phyloP scores from a whole-genome alignment of 2,888 invertebrate genomes.

The Zhengitettix transpicula region DNA sequence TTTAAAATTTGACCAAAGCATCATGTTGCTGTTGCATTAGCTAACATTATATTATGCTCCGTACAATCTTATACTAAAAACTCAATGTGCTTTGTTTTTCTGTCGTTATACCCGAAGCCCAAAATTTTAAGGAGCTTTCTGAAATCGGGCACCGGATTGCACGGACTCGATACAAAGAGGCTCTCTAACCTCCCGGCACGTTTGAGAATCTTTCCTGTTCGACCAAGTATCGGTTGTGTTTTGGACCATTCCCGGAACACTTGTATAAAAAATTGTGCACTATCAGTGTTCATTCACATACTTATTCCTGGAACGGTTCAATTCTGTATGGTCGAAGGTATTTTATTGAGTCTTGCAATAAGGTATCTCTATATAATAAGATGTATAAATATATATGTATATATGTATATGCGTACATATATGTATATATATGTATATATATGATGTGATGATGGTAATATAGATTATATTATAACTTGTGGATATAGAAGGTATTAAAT shows the following conservation, averaged over 20 bases:
- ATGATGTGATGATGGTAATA: slow-evolving; percentile 12
- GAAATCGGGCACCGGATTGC: slow-evolving; percentile 6
- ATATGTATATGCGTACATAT: too few species aligned
- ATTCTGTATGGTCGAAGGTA: slow-evolving; percentile 5
- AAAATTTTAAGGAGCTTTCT: not conserved
- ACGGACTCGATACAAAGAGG: slow-evolving; percentile 8
- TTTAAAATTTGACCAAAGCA: slow-evolving; percentile 15
- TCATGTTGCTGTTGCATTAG: slow-evolving; percentile 15
- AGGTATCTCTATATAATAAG: slow-evolving; percentile 10
- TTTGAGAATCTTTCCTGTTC: not conserved
- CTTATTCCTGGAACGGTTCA: slow-evolving; percentile 11
- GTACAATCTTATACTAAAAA: slow-evolving; percentile 19
- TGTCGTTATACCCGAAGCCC: slow-evolving; percentile 6
- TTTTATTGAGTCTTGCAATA: slow-evolving; percentile 12
- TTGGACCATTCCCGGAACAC: slow-evolving; percentile 11
- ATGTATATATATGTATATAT: slow-evolving; percentile 7
- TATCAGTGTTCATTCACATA: slow-evolving; percentile 4
- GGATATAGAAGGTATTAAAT: slow-evolving; percentile 14
- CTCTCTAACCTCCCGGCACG: slow-evolving; percentile 3
- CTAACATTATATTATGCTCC: slow-evolving; percentile 15
- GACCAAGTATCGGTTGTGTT: not conserved
- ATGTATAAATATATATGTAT: not conserved
- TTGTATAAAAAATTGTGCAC: slow-evolving; percentile 4
- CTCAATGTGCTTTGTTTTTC: slow-evolving; percentile 13
- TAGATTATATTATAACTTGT: slow-evolving; percentile 13